Base-by-base conservation (phyloP, 2,888 invertebrate genomes). In the Limnephilus lunatus region DNA sequence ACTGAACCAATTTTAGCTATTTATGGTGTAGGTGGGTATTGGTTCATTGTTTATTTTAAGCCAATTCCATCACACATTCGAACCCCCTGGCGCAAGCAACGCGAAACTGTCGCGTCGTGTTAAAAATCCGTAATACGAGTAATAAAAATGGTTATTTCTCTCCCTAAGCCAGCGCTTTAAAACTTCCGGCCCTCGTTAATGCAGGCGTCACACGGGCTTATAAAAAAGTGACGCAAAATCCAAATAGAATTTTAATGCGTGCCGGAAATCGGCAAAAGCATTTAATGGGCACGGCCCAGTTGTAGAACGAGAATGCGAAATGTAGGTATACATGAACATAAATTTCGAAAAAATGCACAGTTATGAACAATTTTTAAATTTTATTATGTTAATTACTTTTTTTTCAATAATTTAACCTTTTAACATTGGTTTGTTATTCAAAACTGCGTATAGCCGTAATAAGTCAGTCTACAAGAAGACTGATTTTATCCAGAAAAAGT, bases 211-310 rank as follows among this genome's bases (percentile, higher is more conserved):
- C 68, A 82, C 85, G 82, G 85, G 85, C 83, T 83, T 90, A 90
- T 85, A 85, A 90, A 90, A 83, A 90, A 83, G 15, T 90, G 31
- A 82, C 85, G 68, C 35, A 31, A 85, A 90, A 83, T 85, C 68
- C 48, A 85, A 90, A 85, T 80, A 80, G 90, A 53, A 32, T 85
- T 90, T 85, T 85, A 90, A 90, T 90, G 81, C 53, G 90, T 90
- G 83, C 12, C 35, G 83, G 35, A 9, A 83, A 32, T 83, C 83
- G 83, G 35, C 32, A 83, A 83, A 83, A 83, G 35, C 83, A 11
- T 32, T 32, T 32, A 68, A 25, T 25, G 68, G 68, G 68, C 68
- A 68, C n/a, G 68, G 1, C n/a, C 9, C 68, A n/a, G 68, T 25
- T 68, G 68, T 68, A 25, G n/a, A 68, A 68, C 25, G 68, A 25